Conservation (phyloP, 2,113 vertebrate species). For the Brienomyrus brachyistius region DNA sequence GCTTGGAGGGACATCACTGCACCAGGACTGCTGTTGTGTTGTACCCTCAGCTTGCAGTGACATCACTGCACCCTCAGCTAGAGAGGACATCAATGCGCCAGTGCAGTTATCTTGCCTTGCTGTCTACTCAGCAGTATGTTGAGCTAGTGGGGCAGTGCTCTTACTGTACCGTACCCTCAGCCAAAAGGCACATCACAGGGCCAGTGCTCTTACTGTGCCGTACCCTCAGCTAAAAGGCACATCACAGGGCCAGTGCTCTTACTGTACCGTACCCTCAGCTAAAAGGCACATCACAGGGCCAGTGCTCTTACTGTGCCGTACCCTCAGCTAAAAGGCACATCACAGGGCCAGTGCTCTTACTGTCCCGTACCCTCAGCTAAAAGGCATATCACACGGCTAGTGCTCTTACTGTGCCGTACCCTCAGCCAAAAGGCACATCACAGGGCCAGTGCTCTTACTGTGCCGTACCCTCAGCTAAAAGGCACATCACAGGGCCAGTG, state of each 20-base stretch:
- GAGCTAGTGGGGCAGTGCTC: background rate
- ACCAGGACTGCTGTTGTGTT: background rate
- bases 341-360: too few relatives aligned
- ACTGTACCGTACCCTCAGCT: too few relatives aligned
- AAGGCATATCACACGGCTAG: too few relatives aligned
- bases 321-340: too few relatives aligned
- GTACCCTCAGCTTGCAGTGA: background rate
- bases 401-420: too few relatives aligned
- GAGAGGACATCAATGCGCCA: background rate
- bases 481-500: background rate
- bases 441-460: too few relatives aligned
- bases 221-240: too few relatives aligned
- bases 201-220: background rate
- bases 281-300: background rate
- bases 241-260: too few relatives aligned
- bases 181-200: background rate
- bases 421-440: too few relatives aligned
- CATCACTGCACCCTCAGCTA: background rate
- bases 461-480: too few relatives aligned
- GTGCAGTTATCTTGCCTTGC: background rate
- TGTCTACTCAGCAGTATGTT: background rate
- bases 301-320: background rate
- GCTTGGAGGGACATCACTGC: background rate
- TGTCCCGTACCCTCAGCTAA: too few relatives aligned
- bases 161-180: background rate